Evolutionary conservation across 2,888 invertebrate species (phyloP).

Genomic region (Synergus umbraculus): DNA sequence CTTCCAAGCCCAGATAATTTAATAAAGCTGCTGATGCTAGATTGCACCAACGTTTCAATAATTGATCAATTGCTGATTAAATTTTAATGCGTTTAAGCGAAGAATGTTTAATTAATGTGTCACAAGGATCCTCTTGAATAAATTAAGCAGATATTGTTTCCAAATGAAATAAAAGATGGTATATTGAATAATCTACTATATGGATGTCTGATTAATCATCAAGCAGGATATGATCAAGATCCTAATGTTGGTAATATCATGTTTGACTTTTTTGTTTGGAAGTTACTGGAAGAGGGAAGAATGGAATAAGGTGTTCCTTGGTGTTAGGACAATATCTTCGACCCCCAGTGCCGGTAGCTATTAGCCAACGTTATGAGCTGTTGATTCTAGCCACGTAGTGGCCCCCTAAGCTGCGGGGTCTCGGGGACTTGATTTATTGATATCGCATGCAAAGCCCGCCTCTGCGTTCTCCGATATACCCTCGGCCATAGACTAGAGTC

Average conservation of each 20-base stretch:
- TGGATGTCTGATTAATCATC: background rate
- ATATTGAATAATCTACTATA: background rate
- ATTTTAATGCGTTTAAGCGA: background rate
- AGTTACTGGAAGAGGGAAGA: conserved; percentile 3
- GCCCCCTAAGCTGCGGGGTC: conserved; percentile 75
- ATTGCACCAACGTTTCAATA: background rate
- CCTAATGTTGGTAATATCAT: background rate
- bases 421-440: conserved; percentile 77
- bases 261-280: background rate
- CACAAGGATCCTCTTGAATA: background rate
- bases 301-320: conserved; percentile 73
- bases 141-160: background rate
- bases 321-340: conserved; percentile 75
- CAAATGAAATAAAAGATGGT: background rate
- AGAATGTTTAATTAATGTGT: background rate
- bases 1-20: background rate
- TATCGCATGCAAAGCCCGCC: conserved; percentile 78
- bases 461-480: conserved; percentile 57
- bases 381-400: conserved; percentile 77
- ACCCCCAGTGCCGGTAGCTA: conserved; percentile 73
- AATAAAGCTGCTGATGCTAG: background rate
- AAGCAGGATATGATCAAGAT: background rate
- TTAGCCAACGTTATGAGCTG: conserved; percentile 77
- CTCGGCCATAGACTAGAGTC: conserved; percentile 61
- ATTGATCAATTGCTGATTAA: background rate